These are phyloP conservation scores for Ophioninae sp. DNA, from an alignment of 2,888 invertebrate genomes.

Conservation along the genomic window DNA sequence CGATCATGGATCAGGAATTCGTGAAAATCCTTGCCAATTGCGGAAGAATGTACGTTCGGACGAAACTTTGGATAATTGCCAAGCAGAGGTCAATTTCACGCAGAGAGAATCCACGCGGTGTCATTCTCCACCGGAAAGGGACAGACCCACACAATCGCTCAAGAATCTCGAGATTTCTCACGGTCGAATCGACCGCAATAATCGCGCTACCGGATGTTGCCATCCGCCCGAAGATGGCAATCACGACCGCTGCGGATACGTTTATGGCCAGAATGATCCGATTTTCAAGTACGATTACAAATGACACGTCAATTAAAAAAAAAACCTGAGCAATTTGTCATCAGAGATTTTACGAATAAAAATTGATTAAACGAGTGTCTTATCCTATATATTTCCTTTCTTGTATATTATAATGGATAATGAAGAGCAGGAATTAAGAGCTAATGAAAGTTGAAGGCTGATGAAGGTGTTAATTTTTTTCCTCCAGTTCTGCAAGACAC, in stretches of 20 bases:
- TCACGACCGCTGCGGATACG: conserved; percentile 56
- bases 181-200: conserved; percentile 9
- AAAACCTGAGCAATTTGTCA: not conserved
- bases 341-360: not conserved
- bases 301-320: not conserved
- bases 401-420: not conserved
- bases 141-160: conserved; percentile 41
- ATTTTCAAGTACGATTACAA: conserved; percentile 42
- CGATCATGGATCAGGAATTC: not conserved
- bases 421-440: not conserved
- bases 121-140: conserved; percentile 63
- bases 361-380: not conserved
- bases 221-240: conserved; percentile 37
- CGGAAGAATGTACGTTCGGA: conserved; percentile 27
- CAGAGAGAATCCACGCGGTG: conserved; percentile 18
- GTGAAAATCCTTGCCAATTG: conserved; percentile 3
- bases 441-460: not conserved
- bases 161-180: conserved; percentile 23
- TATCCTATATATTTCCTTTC: not conserved
- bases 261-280: conserved; percentile 58
- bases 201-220: conserved; percentile 24
- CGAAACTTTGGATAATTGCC: conserved; percentile 13
- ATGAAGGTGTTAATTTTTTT: conserved; percentile 12
- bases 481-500: conserved; percentile 28
- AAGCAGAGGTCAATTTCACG: conserved; percentile 8